A percentile compares a stretch with the other conserved stretches of the same genome.
Conservation (phyloP, 2,113 vertebrate genomes). For the Anhinga anhinga region DNA sequence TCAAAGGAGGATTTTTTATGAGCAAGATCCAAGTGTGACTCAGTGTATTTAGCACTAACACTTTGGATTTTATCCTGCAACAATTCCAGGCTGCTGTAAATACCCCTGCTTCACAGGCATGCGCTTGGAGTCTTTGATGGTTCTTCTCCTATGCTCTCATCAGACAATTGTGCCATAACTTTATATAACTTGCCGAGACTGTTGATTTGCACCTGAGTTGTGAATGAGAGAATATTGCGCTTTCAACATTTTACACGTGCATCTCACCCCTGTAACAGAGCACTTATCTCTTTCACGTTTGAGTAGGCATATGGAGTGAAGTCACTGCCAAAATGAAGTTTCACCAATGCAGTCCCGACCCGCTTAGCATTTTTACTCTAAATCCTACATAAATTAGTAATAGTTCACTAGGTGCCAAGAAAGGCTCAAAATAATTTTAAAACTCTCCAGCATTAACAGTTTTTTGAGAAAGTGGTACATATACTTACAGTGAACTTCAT, state of each 20-base stretch:
- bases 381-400: neutral
- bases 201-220: neutral
- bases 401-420: neutral
- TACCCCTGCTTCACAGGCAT: no score
- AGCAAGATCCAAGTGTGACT: neutral
- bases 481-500: constrained; percentile 67
- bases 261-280: neutral
- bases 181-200: neutral
- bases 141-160: neutral
- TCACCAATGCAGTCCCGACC: neutral
- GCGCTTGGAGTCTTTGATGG: neutral
- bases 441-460: neutral
- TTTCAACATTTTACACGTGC: rapidly evolving
- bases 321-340: neutral
- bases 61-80: neutral
- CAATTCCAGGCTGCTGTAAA: neutral
- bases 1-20: neutral
- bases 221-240: neutral
- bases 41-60: neutral
- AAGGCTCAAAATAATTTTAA: neutral
- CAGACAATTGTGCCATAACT: neutral
- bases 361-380: neutral
- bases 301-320: neutral
- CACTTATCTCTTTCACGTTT: neutral
- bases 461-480: neutral